These are phyloP conservation scores for Ethmia dodecea DNA, from an alignment of 2,888 invertebrate species.

Conservation along the genomic window DNA sequence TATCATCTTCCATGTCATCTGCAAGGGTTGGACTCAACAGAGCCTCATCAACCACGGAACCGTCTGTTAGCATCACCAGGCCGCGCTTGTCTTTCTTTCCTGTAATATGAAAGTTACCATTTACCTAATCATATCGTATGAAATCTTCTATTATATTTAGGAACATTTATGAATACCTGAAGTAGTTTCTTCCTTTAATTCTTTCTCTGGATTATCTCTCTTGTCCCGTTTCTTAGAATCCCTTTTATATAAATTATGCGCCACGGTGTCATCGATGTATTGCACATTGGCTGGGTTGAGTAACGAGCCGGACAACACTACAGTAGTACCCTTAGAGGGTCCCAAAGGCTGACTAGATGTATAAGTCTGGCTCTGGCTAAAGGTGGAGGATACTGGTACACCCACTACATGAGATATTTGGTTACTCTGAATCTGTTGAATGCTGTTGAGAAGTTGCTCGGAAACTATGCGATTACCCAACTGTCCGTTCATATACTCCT, in stretches of 20 bases:
- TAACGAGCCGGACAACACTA: slow-evolving; percentile 58
- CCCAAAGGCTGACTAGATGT: slow-evolving; percentile 12
- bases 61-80: slow-evolving; percentile 80
- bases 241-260: slow-evolving; percentile 74
- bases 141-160: neutral
- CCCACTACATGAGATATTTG: slow-evolving; percentile 29
- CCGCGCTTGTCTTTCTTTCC: slow-evolving; percentile 82
- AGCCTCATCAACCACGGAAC: slow-evolving; percentile 82
- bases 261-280: slow-evolving; percentile 74
- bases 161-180: slow-evolving; percentile 31
- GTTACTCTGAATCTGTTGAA: slow-evolving; percentile 34
- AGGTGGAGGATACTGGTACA: slow-evolving; percentile 25
- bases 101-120: slow-evolving; percentile 17
- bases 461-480: slow-evolving; percentile 76
- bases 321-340: slow-evolving; percentile 42
- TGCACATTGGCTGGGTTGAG: slow-evolving; percentile 80
- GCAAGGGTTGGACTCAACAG: slow-evolving; percentile 58
- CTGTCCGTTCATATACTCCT: slow-evolving; percentile 81
- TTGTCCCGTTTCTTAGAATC: slow-evolving; percentile 63
- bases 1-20: slow-evolving; percentile 46
- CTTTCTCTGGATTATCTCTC: slow-evolving; percentile 68
- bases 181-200: slow-evolving; percentile 39
- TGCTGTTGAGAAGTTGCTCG: slow-evolving; percentile 70
- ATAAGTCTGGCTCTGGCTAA: slow-evolving; percentile 32
- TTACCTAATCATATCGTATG: neutral